Evolutionary conservation across 2,888 invertebrate species (phyloP).

Genomic region (Danaus chrysippus): DNA sequence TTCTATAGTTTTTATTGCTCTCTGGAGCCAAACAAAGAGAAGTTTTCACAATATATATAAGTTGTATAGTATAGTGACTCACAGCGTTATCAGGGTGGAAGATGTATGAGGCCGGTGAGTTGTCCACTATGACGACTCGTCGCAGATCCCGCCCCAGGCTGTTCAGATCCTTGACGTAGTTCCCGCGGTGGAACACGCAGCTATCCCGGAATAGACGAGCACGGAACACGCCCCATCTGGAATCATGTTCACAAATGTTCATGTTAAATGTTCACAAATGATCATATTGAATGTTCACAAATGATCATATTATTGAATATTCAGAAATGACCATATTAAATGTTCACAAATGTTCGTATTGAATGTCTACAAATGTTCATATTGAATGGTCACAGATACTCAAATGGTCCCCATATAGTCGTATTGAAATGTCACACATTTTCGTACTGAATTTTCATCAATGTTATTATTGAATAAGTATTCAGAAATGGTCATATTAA

Average conservation of each 20-base stretch:
- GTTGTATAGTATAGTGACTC: conserved; percentile 63
- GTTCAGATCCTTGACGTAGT: conserved; percentile 99
- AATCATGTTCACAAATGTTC: conserved; percentile 24
- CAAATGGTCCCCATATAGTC: too few relatives aligned
- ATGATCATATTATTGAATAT: too few relatives aligned
- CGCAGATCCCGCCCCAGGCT: conserved; percentile 97
- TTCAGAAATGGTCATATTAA: too few relatives aligned
- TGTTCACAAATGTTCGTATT: too few relatives aligned
- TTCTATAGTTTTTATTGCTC: neutral
- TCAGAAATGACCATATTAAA: too few relatives aligned
- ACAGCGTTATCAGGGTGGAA: conserved; percentile 99
- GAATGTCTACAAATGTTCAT: too few relatives aligned
- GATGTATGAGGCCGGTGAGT: conserved; percentile 99
- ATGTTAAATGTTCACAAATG: too few relatives aligned
- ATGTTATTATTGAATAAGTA: too few relatives aligned
- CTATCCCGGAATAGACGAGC: conserved; percentile 99
- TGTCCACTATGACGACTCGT: conserved; percentile 98
- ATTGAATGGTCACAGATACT: too few relatives aligned
- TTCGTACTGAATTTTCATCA: too few relatives aligned
- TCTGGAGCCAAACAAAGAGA: neutral
- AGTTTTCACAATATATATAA: neutral
- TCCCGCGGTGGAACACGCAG: conserved; percentile 99
- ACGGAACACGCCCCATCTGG: conserved; percentile 96
- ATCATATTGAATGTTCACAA: too few relatives aligned
- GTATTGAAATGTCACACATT: too few relatives aligned